Evolutionary conservation across 1,140 invertebrate genomes (phyloP), one percentile per base, ranked within the genome.

Genomic region (Hycleus phaleratus): DNA sequence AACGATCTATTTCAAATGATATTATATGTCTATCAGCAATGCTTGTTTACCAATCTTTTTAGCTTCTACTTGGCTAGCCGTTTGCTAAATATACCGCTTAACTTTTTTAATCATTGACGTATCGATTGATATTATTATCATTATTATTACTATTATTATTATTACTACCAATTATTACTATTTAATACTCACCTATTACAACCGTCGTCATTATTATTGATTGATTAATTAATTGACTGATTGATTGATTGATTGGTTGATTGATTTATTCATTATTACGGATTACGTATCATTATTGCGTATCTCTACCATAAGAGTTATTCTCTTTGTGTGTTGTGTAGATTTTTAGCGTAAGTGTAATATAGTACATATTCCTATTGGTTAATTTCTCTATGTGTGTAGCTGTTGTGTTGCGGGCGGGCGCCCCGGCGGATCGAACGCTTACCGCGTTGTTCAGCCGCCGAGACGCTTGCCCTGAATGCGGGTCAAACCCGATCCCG

Each of bases 281-380:
- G 40, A 42, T 42, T 42, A 11, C 40, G 40, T 55, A 46, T 66
- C 60, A 62, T 64, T 46, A 53, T 53, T 55, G 39, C 63, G 58
- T 69, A 64, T 72, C 60, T 68, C 63, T 69, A 71, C 32, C 68
- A 69, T 72, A 69, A 68, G 66, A 67, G 59, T 67, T 68, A 71
- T 32, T 66, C 67, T 73, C 71, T 73, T 73, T 73, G 72, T 73
- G 72, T 73, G 71, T 73, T 73, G 72, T 73, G 72, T 73, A 73
- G 72, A 68, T 66, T 65, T 71, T 62, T 72, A 73, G 71, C 56
- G 60, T 74, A 73, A 72, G 68, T 73, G 72, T 73, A 73, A 70
- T 62, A 72, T 73, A 73, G 69, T 70, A 62, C 58, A 71, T 70
- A 73, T 70, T 73, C 68, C 68, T 68, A 71, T 72, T 67, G 69